These are phyloP conservation scores for Mola mola DNA, from an alignment of 2,113 vertebrate species.

Conservation along the genomic window DNA sequence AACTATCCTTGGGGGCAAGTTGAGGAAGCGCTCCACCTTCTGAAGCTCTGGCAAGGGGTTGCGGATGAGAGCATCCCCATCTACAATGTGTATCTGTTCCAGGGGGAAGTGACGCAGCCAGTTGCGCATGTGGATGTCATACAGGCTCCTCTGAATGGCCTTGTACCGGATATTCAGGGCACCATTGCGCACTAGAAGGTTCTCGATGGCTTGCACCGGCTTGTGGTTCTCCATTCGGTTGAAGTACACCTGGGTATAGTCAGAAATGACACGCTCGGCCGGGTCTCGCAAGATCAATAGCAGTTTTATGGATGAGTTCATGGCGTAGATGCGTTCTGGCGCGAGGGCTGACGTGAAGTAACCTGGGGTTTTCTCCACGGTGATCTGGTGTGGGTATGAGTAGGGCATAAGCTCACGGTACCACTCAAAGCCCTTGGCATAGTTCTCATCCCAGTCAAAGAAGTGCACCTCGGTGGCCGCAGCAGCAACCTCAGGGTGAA, in stretches of 20 bases:
- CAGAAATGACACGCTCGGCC: conserved; percentile 91
- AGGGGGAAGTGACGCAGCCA: conserved; percentile 91
- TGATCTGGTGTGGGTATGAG: conserved; percentile 92
- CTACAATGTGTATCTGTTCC: conserved; percentile 92
- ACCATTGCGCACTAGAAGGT: conserved; percentile 90
- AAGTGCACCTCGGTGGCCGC: conserved; percentile 95
- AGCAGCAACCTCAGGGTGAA: conserved; percentile 90
- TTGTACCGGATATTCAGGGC: conserved; percentile 91
- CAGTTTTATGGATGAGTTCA: conserved; percentile 93
- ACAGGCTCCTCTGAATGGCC: conserved; percentile 93
- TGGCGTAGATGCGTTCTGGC: conserved; percentile 88
- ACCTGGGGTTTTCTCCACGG: conserved; percentile 93
- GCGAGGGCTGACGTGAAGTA: conserved; percentile 92
- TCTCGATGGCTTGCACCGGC: conserved; percentile 92
- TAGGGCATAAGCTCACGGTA: conserved; percentile 92
- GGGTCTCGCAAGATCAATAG: conserved; percentile 92
- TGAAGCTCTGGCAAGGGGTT: conserved; percentile 90
- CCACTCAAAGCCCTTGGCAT: conserved; percentile 91
- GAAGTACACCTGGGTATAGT: conserved; percentile 96
- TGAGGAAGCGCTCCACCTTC: conserved; percentile 91
- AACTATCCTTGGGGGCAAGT: conserved; percentile 87
- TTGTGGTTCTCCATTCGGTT: conserved; percentile 93
- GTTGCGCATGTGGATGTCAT: conserved; percentile 91
- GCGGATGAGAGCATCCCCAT: conserved; percentile 91
- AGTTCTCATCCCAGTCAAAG: conserved; percentile 96